Base-by-base conservation (phyloP, 2,888 invertebrate species). In the Bombylius discolor region DNA sequence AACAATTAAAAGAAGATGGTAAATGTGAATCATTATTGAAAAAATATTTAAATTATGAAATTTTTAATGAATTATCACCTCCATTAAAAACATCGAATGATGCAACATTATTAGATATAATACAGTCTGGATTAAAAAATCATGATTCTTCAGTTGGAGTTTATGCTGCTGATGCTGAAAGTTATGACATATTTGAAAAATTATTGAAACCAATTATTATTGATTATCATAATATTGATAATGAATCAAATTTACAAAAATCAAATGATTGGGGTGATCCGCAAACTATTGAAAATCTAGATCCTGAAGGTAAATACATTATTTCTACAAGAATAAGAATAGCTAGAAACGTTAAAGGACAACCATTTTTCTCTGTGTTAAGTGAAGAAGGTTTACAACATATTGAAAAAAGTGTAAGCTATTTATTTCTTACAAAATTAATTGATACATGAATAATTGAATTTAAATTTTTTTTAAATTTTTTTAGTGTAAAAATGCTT, bases 191-290 rank as follows among this genome's bases (percentile, higher is more conserved):
- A 51, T 83, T 82, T 68, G 72, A 74, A 55, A 74, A 75, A 31
- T 72, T 84, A 58, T 81, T 83, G 67, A 77, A 82, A 70, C 79
- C 79, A 48, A 75, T 83, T 65, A 82, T 83, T 69, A 77, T 77
- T 61, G 79, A 80, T 62, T 81, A 81, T 70, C 81, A 82, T 69
- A 72, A 67, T 49, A 9, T 34, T 13, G 52, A 56, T 46, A 49
- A 52, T 11, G 8, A 44, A 1, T 78, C 78, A 57, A 81, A 82
- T 68, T 11, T 81, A 64, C 68, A 76, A 56, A 85, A 86, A 66
- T 65, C 72, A 9, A 69, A 72, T 47, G 76, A 81, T 64, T 81
- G 81, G 68, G 81, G 81, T 59, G 75, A 80, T 65, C 68, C 74
- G 49, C 72, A 78, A 52, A 57, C 57, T 39, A 63, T 71, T 11